A percentile compares a stretch with the other conserved stretches of the same genome.
Evolutionary conservation across 2,888 invertebrate species (phyloP).

Genomic region (Hirtodrosophila trivittata): DNA sequence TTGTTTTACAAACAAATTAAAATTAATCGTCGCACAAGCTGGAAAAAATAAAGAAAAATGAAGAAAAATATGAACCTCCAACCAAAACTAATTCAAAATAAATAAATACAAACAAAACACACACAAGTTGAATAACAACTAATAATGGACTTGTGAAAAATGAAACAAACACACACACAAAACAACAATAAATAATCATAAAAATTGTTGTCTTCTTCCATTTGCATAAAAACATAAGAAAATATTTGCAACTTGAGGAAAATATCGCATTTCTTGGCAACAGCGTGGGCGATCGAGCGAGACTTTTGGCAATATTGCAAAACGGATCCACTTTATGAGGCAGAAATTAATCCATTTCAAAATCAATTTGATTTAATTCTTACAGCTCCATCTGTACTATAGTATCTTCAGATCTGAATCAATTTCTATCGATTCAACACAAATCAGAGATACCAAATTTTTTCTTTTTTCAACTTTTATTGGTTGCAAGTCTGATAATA

Average conservation of each 20-base stretch:
- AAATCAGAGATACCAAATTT: too few relatives aligned
- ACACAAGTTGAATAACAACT: slow-evolving; percentile 22
- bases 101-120: slow-evolving; percentile 13
- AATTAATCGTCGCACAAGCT: slow-evolving; percentile 21
- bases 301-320: slow-evolving; percentile 21
- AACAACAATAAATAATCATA: slow-evolving; percentile 7
- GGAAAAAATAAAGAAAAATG: not conserved
- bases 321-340: slow-evolving; percentile 16
- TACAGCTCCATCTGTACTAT: too few relatives aligned
- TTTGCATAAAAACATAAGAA: slow-evolving; percentile 39
- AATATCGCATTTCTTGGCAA: slow-evolving; percentile 5
- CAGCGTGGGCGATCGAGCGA: slow-evolving; percentile 23
- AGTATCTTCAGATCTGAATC: too few relatives aligned
- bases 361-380: too few relatives aligned
- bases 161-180: slow-evolving; percentile 29
- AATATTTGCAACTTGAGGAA: slow-evolving; percentile 6
- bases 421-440: too few relatives aligned
- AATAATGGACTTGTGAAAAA: slow-evolving; percentile 21
- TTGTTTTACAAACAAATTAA: slow-evolving; percentile 33
- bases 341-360: too few relatives aligned
- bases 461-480: too few relatives aligned
- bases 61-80: not conserved
- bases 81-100: not conserved
- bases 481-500: too few relatives aligned
- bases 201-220: slow-evolving; percentile 15